phyloP scores from a whole-genome alignment of 2,888 invertebrate species.

The Anoplius nigerrimus region DNA sequence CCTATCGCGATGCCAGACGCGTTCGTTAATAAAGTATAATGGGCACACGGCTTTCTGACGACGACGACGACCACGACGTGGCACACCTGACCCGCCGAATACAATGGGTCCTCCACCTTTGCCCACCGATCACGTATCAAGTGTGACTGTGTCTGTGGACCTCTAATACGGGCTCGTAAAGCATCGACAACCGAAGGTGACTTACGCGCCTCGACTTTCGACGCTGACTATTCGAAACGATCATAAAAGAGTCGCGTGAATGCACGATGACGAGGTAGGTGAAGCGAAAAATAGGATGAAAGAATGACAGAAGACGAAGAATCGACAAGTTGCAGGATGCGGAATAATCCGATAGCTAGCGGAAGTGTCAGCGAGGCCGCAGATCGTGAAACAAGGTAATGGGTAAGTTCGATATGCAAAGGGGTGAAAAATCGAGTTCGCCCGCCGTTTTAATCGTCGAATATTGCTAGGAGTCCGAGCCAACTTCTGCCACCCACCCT shows the following conservation, averaged over 20 bases:
- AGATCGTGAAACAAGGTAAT: not conserved
- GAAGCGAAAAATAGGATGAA: no score
- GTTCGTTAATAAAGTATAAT: constrained; percentile 69
- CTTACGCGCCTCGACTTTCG: constrained; percentile 32
- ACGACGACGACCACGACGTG: constrained; percentile 50
- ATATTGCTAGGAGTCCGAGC: not conserved
- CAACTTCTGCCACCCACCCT: constrained; percentile 19
- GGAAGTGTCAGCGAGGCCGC: not conserved
- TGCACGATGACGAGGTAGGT: not conserved
- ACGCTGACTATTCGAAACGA: not conserved
- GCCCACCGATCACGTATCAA: constrained; percentile 60
- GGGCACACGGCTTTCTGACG: constrained; percentile 59
- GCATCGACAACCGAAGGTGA: constrained; percentile 39
- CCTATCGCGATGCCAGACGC: constrained; percentile 59
- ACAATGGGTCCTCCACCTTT: constrained; percentile 54
- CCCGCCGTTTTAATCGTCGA: constrained; percentile 16
- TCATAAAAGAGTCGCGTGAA: not conserved
- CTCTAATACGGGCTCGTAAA: constrained; percentile 63
- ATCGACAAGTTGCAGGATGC: not conserved
- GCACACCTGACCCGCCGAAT: constrained; percentile 62
- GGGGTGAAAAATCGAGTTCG: not conserved
- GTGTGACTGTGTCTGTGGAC: constrained; percentile 48
- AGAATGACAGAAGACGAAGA: no score
- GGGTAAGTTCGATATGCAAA: constrained; percentile 6
- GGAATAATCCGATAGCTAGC: not conserved